phyloP scores from a whole-genome alignment of 64 coral and sea anemone genomes.

The Stichodactyla mertensii region DNA sequence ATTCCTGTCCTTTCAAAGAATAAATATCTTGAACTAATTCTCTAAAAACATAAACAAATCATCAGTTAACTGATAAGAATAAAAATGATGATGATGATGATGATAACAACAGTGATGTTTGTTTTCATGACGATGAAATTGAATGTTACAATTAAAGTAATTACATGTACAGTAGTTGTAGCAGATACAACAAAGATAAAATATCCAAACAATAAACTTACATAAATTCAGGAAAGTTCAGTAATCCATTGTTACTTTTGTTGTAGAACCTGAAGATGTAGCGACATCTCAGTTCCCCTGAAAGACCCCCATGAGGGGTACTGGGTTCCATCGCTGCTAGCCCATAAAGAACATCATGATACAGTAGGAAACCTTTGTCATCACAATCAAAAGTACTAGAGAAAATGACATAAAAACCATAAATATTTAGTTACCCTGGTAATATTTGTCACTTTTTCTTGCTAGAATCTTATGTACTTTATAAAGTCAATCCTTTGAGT shows the following conservation, averaged over 20 bases:
- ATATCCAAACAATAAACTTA: conserved; percentile 15
- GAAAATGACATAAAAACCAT: not conserved
- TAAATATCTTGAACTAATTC: conserved; percentile 42
- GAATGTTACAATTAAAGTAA: not conserved
- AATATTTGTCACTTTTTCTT: too few relatives aligned
- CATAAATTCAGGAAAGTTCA: conserved; percentile 57
- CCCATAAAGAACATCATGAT: conserved; percentile 44
- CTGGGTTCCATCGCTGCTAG: conserved; percentile 67
- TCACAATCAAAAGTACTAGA: conserved; percentile 58
- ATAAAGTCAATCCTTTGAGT: too few relatives aligned
- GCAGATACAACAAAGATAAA: too few relatives aligned
- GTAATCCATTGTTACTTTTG: conserved; percentile 16
- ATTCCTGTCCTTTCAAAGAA: conserved; percentile 8
- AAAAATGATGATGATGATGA: not conserved
- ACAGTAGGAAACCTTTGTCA: not conserved
- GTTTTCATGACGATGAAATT: not conserved
- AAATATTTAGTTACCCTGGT: not conserved
- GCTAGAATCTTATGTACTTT: too few relatives aligned
- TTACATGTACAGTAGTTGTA: too few relatives aligned
- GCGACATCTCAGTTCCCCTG: conserved; percentile 69
- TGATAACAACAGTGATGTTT: not conserved
- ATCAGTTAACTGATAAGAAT: not conserved
- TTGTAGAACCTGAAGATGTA: conserved; percentile 72
- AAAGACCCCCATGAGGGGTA: conserved; percentile 57
- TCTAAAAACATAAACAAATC: not conserved